These are phyloP conservation scores for Rousettus madagascariensis DNA, from an alignment of 2,797 vertebrate genomes.

Conservation along the genomic window DNA sequence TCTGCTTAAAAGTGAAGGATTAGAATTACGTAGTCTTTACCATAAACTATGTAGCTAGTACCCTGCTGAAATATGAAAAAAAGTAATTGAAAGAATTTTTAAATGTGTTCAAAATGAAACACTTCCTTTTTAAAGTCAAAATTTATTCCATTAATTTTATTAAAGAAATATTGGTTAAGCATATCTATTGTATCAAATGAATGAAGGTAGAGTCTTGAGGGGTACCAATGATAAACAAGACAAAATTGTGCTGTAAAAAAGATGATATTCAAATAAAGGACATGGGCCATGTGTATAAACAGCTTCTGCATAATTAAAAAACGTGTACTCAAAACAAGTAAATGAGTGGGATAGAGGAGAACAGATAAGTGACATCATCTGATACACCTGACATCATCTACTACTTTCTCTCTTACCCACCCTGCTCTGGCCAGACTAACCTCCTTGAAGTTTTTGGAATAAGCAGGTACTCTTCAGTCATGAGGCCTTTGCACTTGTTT, in stretches of 20 bases:
- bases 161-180: not conserved
- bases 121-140: not conserved
- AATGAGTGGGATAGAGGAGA: not conserved
- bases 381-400: not conserved
- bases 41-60: not conserved
- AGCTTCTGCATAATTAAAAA: not conserved
- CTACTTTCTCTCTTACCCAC: accelerated
- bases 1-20: not conserved
- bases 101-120: slow-evolving; percentile 20
- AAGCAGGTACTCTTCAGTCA: not conserved
- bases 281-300: not conserved
- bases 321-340: not conserved
- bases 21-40: not conserved
- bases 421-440: not conserved
- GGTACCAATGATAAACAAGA: not conserved
- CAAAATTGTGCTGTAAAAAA: not conserved
- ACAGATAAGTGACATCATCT: not conserved
- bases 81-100: not conserved
- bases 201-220: not conserved
- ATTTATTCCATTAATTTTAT: not conserved
- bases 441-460: not conserved
- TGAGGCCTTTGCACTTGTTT: not conserved
- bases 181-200: not conserved
- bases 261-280: not conserved
- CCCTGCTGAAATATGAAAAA: not conserved